Evolutionary conservation across 2,888 invertebrate species (phyloP).

Genomic region (Ectropis crepuscularia): DNA sequence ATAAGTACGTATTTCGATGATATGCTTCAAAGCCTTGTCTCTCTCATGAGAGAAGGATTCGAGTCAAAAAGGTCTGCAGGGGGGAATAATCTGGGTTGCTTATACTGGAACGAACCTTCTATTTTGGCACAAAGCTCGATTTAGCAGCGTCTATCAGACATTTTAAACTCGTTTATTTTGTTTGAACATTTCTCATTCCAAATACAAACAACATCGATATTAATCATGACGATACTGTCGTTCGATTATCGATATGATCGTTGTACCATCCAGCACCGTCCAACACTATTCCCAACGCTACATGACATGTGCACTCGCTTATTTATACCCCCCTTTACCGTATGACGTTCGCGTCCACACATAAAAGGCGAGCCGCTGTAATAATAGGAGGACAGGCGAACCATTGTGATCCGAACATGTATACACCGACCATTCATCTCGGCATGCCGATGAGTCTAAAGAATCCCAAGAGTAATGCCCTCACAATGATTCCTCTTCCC

Average conservation of each 20-base stretch:
- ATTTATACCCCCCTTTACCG: constrained; percentile 67
- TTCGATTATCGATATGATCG: constrained; percentile 4
- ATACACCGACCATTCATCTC: constrained; percentile 66
- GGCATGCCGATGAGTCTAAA: constrained; percentile 58
- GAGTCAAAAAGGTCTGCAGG: too few species aligned
- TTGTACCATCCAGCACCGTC: constrained; percentile 10
- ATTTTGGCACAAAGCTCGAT: too few species aligned
- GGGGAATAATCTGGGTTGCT: too few species aligned
- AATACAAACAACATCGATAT: neutral
- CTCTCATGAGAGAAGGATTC: too few species aligned
- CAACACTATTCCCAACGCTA: constrained; percentile 51
- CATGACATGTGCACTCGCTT: constrained; percentile 68
- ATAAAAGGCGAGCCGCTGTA: constrained; percentile 69
- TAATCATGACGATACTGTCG: neutral
- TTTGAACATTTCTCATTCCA: neutral
- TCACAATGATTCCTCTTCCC: constrained; percentile 61
- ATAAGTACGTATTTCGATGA: too few species aligned
- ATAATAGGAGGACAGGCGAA: constrained; percentile 71
- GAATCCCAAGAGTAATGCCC: constrained; percentile 62
- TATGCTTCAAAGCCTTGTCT: too few species aligned
- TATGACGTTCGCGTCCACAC: constrained; percentile 65
- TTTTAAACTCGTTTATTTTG: too few species aligned
- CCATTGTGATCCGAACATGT: constrained; percentile 65
- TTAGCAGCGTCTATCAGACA: too few species aligned
- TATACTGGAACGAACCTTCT: too few species aligned